phyloP scores from a whole-genome alignment of 1,140 invertebrate species.

The Listronotus bonariensis region DNA sequence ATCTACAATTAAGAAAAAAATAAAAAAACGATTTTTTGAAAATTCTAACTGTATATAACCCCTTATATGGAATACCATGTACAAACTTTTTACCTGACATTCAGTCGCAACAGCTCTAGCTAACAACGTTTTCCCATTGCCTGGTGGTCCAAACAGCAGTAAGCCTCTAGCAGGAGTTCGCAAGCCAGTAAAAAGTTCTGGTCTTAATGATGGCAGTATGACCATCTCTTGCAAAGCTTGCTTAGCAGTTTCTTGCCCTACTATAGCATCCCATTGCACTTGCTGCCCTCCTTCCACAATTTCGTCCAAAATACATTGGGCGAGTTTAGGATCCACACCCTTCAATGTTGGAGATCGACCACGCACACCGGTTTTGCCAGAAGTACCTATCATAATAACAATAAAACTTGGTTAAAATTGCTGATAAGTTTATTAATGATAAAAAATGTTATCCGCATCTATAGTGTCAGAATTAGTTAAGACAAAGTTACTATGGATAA shows the following conservation, averaged over 20 bases:
- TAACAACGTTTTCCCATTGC: constrained; percentile 87
- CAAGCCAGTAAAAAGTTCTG: constrained; percentile 93
- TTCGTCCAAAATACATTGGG: constrained; percentile 78
- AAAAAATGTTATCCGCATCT: no score
- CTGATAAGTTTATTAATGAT: no score
- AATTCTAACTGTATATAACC: no score
- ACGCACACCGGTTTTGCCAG: constrained; percentile 23
- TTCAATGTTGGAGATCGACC: constrained; percentile 61
- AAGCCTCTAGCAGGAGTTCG: constrained; percentile 87
- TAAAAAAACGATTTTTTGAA: no score
- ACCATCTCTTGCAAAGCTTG: constrained; percentile 98
- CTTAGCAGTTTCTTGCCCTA: constrained; percentile 87
- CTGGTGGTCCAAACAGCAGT: constrained; percentile 93
- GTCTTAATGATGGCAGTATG: constrained; percentile 91
- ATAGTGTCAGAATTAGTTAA: no score
- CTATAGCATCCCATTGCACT: constrained; percentile 92
- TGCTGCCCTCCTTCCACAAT: constrained; percentile 74
- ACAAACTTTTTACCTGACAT: constrained; percentile 60
- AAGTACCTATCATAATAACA: constrained; percentile 11
- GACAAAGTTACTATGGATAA: no score
- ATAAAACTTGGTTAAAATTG: background rate
- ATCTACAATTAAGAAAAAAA: no score
- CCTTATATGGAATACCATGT: no score
- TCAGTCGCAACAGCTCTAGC: constrained; percentile 91
- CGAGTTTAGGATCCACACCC: constrained; percentile 88